These are phyloP conservation scores for Odontamblyopus rebecca DNA, from an alignment of 2,797 vertebrate genomes.

Conservation along the genomic window DNA sequence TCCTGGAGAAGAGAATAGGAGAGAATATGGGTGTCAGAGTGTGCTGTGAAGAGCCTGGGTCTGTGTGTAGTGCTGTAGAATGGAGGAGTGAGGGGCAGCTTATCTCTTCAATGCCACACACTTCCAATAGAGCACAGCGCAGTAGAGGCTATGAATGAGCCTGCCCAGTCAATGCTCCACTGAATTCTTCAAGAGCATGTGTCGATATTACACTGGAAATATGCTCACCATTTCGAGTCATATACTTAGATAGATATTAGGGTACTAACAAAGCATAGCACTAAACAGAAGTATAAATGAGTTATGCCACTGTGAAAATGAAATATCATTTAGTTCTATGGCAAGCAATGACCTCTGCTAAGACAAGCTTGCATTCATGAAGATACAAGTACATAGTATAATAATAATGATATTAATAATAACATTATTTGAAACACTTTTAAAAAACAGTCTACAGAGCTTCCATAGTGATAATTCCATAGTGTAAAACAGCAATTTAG, in stretches of 20 bases:
- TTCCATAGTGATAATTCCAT: neutral
- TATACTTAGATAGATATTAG: neutral
- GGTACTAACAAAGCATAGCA: neutral
- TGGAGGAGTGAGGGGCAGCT: conserved; percentile 19
- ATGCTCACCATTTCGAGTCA: neutral
- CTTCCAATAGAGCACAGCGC: conserved; percentile 16
- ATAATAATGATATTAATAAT: too few relatives aligned
- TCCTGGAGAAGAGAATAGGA: neutral
- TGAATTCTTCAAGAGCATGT: conserved; percentile 14
- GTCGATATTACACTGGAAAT: conserved; percentile 12
- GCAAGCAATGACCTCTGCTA: neutral
- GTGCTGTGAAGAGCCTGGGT: conserved; percentile 10
- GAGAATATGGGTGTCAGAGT: conserved; percentile 1
- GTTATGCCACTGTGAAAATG: neutral
- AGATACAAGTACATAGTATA: too few relatives aligned
- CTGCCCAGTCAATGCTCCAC: conserved; percentile 12
- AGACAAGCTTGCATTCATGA: neutral
- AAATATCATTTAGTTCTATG: too few relatives aligned
- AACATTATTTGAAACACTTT: neutral
- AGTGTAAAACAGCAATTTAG: neutral
- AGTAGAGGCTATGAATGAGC: conserved; percentile 9
- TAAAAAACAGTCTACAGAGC: neutral
- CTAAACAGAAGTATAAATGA: neutral
- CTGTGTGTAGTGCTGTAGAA: conserved; percentile 14
- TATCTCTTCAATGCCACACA: conserved; percentile 40